These are phyloP conservation scores for Sebastiscus tertius DNA, from an alignment of 2,797 vertebrate genomes.

Conservation along the genomic window DNA sequence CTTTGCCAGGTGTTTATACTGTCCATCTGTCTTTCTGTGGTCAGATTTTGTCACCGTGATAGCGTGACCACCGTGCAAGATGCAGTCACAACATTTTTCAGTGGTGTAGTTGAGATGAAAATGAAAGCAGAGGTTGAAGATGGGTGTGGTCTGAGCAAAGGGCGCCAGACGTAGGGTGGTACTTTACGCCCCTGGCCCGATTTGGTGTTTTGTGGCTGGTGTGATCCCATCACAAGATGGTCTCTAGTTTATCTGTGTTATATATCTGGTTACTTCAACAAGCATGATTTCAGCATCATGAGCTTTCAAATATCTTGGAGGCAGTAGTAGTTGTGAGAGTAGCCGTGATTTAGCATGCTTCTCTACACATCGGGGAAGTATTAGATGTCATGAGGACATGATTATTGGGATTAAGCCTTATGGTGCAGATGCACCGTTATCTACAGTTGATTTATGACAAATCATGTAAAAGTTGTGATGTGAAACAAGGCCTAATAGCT, in stretches of 20 bases:
- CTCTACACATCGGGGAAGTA: not conserved
- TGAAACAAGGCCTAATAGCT: too few relatives aligned
- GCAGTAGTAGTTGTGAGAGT: too few relatives aligned
- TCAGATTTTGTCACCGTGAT: fast-evolving
- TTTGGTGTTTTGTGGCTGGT: too few relatives aligned
- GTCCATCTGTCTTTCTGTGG: too few relatives aligned
- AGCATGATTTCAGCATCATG: not conserved
- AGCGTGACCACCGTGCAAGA: fast-evolving
- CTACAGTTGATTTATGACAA: not conserved
- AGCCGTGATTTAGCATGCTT: not conserved
- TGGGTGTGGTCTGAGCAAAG: too few relatives aligned
- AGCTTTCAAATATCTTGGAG: not conserved
- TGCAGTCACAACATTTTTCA: too few relatives aligned
- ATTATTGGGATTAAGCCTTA: not conserved
- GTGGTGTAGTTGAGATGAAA: too few relatives aligned
- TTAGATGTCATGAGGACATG: not conserved
- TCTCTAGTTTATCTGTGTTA: not conserved
- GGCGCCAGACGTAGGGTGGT: too few relatives aligned
- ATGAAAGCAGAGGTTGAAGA: too few relatives aligned
- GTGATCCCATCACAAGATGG: too few relatives aligned
- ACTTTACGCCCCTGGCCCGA: too few relatives aligned
- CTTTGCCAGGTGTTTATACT: too few relatives aligned
- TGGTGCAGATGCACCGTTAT: not conserved
- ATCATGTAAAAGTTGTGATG: not conserved
- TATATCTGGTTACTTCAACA: not conserved